Evolutionary conservation across 1,140 invertebrate genomes (phyloP).

Genomic region (Habropoda laboriosa): DNA sequence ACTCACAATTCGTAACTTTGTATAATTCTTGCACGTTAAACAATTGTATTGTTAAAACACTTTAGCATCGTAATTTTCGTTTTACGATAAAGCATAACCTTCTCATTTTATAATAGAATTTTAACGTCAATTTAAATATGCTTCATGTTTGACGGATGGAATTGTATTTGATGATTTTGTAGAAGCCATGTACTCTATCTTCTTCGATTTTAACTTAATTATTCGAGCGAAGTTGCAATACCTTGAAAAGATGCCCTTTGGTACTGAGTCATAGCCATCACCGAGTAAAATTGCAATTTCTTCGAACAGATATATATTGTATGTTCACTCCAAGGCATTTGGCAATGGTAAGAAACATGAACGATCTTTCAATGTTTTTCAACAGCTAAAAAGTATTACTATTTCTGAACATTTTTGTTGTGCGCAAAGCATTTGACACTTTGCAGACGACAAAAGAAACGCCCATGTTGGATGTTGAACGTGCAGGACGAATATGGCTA

Average conservation of each 20-base stretch:
- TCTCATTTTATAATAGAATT: not conserved
- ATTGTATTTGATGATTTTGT: not conserved
- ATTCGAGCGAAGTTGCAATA: not conserved
- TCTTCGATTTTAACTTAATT: conserved; percentile 36
- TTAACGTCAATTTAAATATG: conserved; percentile 16
- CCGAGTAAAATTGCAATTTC: conserved; percentile 29
- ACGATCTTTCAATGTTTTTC: not conserved
- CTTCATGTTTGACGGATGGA: not conserved
- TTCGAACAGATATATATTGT: conserved; percentile 4
- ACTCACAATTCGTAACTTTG: not conserved
- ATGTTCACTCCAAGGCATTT: conserved; percentile 20
- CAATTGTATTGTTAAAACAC: conserved; percentile 10
- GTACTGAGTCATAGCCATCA: conserved; percentile 21
- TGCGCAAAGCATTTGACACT: conserved; percentile 57
- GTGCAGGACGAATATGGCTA: conserved; percentile 49
- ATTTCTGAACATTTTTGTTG: conserved; percentile 43
- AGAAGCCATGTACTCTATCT: not conserved
- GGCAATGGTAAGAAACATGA: not conserved
- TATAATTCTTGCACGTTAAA: conserved; percentile 5
- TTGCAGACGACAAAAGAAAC: conserved; percentile 70
- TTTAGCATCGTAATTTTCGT: conserved; percentile 21
- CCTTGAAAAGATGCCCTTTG: conserved; percentile 21
- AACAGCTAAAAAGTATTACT: conserved; percentile 20
- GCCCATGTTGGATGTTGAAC: conserved; percentile 63
- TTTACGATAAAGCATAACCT: conserved; percentile 41